A percentile compares a stretch with the other conserved stretches of the same genome.
Evolutionary conservation across 1,140 invertebrate genomes (phyloP).

Genomic region (Leptinotarsa defecta): DNA sequence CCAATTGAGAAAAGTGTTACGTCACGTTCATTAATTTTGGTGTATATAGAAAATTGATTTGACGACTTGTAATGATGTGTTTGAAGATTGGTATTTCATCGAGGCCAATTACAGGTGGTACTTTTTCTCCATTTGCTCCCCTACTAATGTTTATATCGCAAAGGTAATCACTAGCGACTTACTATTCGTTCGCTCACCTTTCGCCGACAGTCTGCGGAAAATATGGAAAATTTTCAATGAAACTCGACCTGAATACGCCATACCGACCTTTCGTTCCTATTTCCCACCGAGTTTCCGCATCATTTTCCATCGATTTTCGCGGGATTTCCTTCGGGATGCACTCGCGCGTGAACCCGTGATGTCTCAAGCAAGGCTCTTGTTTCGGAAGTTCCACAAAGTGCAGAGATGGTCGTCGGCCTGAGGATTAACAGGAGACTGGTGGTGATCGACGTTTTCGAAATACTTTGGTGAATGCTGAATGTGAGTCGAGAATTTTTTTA

Average conservation of each 20-base stretch:
- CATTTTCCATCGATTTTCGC: neutral
- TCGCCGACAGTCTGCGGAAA: neutral
- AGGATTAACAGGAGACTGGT: slow-evolving; percentile 30
- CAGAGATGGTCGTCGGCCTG: slow-evolving; percentile 24
- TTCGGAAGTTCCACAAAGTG: neutral
- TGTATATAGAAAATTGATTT: too few species aligned
- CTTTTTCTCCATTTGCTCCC: neutral
- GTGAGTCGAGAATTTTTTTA: neutral
- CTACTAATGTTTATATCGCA: slow-evolving; percentile 23
- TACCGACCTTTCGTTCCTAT: too few species aligned
- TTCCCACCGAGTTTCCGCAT: neutral
- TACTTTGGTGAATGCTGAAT: slow-evolving; percentile 2
- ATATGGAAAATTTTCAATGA: slow-evolving; percentile 3
- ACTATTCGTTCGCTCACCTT: neutral
- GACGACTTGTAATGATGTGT: too few species aligned
- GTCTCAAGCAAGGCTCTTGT: neutral
- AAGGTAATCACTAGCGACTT: slow-evolving; percentile 1
- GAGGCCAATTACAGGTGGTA: too few species aligned
- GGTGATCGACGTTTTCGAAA: slow-evolving; percentile 35
- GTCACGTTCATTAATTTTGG: too few species aligned
- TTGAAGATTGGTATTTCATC: too few species aligned
- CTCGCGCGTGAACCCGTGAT: slow-evolving; percentile 1
- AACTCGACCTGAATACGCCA: neutral
- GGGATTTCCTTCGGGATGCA: neutral
- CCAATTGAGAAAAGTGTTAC: too few species aligned